phyloP scores from a whole-genome alignment of 2,888 invertebrate genomes.

The Philonicus albiceps region DNA sequence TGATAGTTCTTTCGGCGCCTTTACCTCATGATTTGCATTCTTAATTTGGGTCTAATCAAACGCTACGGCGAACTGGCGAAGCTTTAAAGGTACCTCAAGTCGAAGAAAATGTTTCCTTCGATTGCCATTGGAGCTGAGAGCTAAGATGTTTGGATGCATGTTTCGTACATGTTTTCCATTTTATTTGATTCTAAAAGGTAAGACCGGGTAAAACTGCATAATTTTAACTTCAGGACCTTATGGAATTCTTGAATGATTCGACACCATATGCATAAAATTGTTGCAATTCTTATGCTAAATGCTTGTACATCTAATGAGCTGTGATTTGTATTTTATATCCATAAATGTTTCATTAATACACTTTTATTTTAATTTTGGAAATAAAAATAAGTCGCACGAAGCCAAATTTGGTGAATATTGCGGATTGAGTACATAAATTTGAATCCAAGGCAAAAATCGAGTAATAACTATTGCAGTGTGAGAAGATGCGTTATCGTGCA shows the following conservation, averaged over 20 bases:
- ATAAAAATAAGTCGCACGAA: no score
- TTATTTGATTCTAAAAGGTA: neutral
- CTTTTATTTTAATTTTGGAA: no score
- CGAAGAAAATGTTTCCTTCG: neutral
- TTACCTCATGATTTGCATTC: neutral
- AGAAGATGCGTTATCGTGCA: no score
- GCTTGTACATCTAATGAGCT: neutral
- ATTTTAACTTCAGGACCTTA: neutral
- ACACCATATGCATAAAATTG: neutral
- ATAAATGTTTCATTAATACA: no score
- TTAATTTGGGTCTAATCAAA: slow-evolving; percentile 9
- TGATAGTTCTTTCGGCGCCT: neutral
- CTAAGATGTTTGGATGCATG: neutral
- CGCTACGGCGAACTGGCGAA: neutral
- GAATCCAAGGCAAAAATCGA: no score
- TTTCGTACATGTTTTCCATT: neutral
- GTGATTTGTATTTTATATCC: no score
- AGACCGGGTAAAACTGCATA: neutral
- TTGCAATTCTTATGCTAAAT: neutral
- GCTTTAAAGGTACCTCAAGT: neutral
- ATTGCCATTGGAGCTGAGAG: neutral
- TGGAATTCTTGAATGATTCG: neutral
- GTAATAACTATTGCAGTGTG: no score
- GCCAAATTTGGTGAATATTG: no score
- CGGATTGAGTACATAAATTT: no score